Evolutionary conservation across 2,888 invertebrate species (phyloP).

Genomic region (Limnephilus rhombicus): DNA sequence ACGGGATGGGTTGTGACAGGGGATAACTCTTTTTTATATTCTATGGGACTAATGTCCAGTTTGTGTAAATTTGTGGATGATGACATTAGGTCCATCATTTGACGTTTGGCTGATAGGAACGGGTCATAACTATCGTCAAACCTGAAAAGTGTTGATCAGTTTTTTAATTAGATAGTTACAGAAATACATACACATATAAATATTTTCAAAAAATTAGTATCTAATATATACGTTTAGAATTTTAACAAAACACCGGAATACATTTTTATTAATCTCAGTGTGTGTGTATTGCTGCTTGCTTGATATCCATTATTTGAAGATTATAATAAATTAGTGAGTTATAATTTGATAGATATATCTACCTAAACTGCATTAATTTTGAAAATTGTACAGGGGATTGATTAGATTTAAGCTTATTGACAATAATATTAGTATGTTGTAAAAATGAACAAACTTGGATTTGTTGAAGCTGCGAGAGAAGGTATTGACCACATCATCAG

Average conservation of each 20-base stretch:
- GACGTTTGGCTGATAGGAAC: conserved; percentile 87
- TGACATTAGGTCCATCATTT: conserved; percentile 88
- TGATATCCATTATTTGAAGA: too few species aligned
- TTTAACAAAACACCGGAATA: too few species aligned
- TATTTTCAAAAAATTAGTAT: neutral
- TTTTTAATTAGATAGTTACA: neutral
- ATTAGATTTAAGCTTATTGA: neutral
- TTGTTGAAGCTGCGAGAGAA: conserved; percentile 66
- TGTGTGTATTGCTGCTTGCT: too few species aligned
- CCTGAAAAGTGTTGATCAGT: conserved; percentile 71
- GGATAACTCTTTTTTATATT: conserved; percentile 69
- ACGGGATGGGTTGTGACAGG: conserved; percentile 69
- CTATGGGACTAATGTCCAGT: conserved; percentile 73
- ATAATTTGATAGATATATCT: too few species aligned
- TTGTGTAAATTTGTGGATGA: conserved; percentile 79
- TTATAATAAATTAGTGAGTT: too few species aligned
- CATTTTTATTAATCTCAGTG: too few species aligned
- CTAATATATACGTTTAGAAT: too few species aligned
- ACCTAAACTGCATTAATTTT: neutral
- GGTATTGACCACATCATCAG: conserved; percentile 67
- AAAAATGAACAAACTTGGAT: conserved; percentile 46
- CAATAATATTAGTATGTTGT: neutral
- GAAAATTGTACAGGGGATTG: neutral
- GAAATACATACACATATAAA: neutral
- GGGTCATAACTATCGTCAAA: conserved; percentile 84